These are phyloP conservation scores for Psittacula cyanocephala DNA, from an alignment of 2,113 vertebrate genomes.

Conservation along the genomic window DNA sequence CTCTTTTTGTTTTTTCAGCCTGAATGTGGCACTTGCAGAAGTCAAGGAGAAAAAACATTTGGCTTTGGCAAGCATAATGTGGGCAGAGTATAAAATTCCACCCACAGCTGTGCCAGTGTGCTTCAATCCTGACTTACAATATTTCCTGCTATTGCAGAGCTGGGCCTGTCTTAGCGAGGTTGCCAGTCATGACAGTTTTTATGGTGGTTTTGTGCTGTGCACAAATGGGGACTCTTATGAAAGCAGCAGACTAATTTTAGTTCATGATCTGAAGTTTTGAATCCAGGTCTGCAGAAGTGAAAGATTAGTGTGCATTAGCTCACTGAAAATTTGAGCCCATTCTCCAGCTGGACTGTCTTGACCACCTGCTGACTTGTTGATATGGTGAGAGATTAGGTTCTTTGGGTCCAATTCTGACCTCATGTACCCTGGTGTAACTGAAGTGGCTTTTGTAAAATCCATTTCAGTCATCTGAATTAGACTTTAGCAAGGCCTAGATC, in stretches of 20 bases:
- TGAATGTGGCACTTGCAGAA: constrained; percentile 33
- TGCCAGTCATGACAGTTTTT: constrained; percentile 3
- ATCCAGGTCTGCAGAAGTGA: constrained; percentile 30
- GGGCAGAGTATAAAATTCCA: constrained; percentile 35
- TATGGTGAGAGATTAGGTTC: constrained; percentile 41
- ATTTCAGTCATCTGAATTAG: neutral
- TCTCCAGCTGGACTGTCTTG: constrained; percentile 39
- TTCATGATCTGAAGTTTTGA: constrained; percentile 28
- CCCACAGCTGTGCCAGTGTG: constrained; percentile 39
- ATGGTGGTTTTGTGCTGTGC: constrained; percentile 12
- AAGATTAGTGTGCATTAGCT: constrained; percentile 51
- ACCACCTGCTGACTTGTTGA: constrained; percentile 62
- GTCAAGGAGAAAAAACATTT: constrained; percentile 2
- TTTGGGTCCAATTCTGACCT: constrained; percentile 48
- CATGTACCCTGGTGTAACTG: neutral
- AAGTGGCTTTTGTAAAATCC: neutral
- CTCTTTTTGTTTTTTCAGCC: neutral
- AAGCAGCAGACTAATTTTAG: constrained; percentile 47
- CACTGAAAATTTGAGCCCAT: constrained; percentile 36
- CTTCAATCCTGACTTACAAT: neutral
- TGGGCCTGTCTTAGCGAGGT: neutral
- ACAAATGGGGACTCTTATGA: constrained; percentile 10
- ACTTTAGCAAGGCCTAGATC: neutral
- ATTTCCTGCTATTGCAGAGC: constrained; percentile 37
- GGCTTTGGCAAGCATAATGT: neutral